phyloP scores from a whole-genome alignment of 1,140 invertebrate genomes.

The Diachasma alloeum region DNA sequence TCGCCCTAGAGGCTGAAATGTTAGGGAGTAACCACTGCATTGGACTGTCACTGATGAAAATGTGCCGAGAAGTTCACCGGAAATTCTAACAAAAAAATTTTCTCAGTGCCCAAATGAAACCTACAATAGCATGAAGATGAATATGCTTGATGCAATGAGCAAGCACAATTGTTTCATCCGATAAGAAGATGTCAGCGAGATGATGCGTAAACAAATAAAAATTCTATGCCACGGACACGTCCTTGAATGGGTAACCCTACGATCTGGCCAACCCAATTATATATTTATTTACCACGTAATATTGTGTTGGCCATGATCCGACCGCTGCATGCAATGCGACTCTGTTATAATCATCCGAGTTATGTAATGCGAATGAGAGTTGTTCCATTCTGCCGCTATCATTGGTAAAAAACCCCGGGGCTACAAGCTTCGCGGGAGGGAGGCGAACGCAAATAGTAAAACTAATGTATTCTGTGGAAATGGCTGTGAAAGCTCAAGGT shows the following conservation, averaged over 20 bases:
- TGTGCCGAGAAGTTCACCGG: no score
- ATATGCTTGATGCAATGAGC: background rate
- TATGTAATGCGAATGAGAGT: slow-evolving; percentile 38
- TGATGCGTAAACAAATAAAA: slow-evolving; percentile 30
- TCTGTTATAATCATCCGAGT: slow-evolving; percentile 45
- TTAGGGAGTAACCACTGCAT: no score
- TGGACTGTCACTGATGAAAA: no score
- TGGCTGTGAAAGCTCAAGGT: background rate
- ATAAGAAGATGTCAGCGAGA: background rate
- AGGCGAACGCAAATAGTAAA: background rate
- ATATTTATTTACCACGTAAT: slow-evolving; percentile 54
- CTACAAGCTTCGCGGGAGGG: background rate
- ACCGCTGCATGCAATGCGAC: slow-evolving; percentile 45
- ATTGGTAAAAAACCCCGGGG: background rate
- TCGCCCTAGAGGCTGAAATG: no score
- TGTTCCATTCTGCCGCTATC: background rate
- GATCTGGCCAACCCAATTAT: slow-evolving; percentile 52
- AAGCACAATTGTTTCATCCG: background rate
- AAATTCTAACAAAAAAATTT: no score
- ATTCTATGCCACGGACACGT: slow-evolving; percentile 56
- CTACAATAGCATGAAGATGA: background rate
- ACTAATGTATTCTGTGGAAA: background rate
- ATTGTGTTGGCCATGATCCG: slow-evolving; percentile 54
- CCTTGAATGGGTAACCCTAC: slow-evolving; percentile 47
- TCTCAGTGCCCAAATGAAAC: no score